A percentile compares a stretch with the other conserved stretches of the same genome.
These are phyloP conservation scores for Drosophila robusta DNA, from an alignment of 2,888 invertebrate species.

Conservation along the genomic window DNA sequence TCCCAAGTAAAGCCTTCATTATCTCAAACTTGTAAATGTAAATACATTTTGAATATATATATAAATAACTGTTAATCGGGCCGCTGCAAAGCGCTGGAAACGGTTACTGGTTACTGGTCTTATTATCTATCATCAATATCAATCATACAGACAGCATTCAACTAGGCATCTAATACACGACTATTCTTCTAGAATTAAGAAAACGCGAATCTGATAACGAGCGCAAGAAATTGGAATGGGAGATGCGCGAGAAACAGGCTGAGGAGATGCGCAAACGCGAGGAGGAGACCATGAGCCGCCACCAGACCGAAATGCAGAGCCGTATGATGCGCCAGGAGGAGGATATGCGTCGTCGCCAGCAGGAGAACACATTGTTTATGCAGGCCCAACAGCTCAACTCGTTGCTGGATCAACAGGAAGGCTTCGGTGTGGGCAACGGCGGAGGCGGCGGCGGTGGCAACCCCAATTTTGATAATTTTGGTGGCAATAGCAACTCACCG, in stretches of 20 bases:
- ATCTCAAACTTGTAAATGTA: not conserved
- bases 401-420: constrained; percentile 90
- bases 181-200: constrained; percentile 88
- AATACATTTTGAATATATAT: not conserved
- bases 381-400: constrained; percentile 89
- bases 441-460: constrained; percentile 61
- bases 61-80: not conserved
- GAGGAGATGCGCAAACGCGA: constrained; percentile 91
- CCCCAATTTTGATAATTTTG: constrained; percentile 73
- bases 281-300: constrained; percentile 88
- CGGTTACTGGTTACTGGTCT: not conserved
- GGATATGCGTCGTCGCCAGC: constrained; percentile 93
- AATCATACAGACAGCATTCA: not conserved
- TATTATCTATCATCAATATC: not conserved
- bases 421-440: constrained; percentile 59
- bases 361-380: constrained; percentile 94
- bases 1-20: not conserved
- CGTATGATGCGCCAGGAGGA: constrained; percentile 93
- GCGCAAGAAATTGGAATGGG: constrained; percentile 93
- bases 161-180: constrained; percentile 23
- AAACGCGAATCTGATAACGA: constrained; percentile 95
- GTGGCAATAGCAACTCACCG: constrained; percentile 74
- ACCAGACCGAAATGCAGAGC: constrained; percentile 91
- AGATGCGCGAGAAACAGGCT: constrained; percentile 92
- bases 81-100: not conserved